Evolutionary conservation across 2,113 vertebrate species (phyloP).

Genomic region (Rana temporaria): DNA sequence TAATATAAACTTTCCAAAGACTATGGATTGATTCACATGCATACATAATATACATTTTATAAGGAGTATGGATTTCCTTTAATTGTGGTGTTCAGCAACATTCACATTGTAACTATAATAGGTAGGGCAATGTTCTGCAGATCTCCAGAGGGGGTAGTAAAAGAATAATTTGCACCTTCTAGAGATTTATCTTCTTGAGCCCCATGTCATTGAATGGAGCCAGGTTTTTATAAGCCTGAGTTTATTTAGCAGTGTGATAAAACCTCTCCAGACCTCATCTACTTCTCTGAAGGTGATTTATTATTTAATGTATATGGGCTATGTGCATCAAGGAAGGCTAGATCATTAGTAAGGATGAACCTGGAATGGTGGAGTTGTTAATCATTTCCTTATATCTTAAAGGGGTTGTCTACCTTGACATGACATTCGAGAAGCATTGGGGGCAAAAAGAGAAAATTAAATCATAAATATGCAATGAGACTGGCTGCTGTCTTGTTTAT

Average conservation of each 20-base stretch:
- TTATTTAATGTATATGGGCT: neutral
- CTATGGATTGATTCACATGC: no score
- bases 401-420: no score
- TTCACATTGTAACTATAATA: no score
- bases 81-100: no score
- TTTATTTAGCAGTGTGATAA: constrained; percentile 28
- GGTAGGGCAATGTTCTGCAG: neutral
- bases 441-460: no score
- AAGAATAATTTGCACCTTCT: neutral
- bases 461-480: no score
- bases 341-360: neutral
- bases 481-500: no score
- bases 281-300: neutral
- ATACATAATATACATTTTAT: no score
- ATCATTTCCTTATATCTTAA: no score
- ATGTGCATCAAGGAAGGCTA: neutral
- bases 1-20: no score
- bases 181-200: neutral
- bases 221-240: neutral
- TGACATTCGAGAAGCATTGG: no score
- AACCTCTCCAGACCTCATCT: neutral
- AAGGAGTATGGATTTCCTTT: no score
- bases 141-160: neutral
- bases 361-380: neutral
- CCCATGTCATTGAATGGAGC: constrained; percentile 1